Percentiles rank a stretch among this genome's conserved stretches.
phyloP scores from a whole-genome alignment of 2,888 invertebrate species.

The Eupithecia subfuscata region DNA sequence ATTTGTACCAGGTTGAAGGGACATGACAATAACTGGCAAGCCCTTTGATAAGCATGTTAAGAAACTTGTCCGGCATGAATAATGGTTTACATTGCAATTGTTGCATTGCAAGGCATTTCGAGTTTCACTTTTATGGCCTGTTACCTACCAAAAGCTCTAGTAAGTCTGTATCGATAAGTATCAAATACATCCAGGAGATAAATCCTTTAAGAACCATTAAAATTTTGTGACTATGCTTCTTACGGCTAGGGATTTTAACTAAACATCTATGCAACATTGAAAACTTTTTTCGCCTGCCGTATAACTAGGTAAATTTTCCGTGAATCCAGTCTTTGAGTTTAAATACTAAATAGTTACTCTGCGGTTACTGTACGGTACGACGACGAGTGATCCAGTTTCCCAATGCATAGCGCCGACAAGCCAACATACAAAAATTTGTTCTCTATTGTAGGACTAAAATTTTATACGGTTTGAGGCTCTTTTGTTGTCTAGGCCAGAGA shows the following conservation, averaged over 20 bases:
- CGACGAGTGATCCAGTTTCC: no score
- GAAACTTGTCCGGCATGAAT: conserved; percentile 24
- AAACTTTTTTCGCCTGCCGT: no score
- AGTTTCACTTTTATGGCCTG: conserved; percentile 19
- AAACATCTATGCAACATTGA: no score
- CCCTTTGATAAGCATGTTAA: conserved; percentile 25
- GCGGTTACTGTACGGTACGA: no score
- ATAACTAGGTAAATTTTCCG: no score
- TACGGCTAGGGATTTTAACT: not conserved
- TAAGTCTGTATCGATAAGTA: not conserved
- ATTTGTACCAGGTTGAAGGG: conserved; percentile 17
- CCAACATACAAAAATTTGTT: not conserved
- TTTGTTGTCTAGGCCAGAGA: not conserved
- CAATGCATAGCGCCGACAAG: no score
- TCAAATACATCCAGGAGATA: not conserved
- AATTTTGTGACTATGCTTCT: not conserved
- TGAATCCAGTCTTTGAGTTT: no score
- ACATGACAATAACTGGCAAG: conserved; percentile 11
- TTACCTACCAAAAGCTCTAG: not conserved
- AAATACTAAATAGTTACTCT: no score
- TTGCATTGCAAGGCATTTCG: conserved; percentile 19
- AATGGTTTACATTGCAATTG: conserved; percentile 20
- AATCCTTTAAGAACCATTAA: not conserved
- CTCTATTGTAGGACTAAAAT: not conserved
- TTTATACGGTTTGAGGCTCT: not conserved